A percentile compares a stretch with the other conserved stretches of the same genome.
phyloP scores from a whole-genome alignment of 1,140 invertebrate genomes.

The Contarinia nasturtii region DNA sequence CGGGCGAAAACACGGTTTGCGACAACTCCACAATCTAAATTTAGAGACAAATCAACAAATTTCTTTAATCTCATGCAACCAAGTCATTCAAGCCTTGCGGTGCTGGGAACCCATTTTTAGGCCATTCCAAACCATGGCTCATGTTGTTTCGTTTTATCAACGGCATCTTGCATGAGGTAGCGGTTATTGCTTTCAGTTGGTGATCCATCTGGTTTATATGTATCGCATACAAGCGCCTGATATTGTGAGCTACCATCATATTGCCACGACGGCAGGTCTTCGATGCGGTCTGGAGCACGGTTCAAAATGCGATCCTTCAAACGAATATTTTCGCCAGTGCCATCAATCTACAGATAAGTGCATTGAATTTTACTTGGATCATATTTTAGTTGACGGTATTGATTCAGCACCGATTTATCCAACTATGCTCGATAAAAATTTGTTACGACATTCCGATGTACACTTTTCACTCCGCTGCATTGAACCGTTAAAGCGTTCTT shows the following conservation, averaged over 20 bases:
- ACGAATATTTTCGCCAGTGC: constrained; percentile 68
- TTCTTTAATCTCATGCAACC: no score
- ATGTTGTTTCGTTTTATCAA: constrained; percentile 16
- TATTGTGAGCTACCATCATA: constrained; percentile 76
- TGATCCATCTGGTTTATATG: constrained; percentile 42
- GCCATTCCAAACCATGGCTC: constrained; percentile 92
- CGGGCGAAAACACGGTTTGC: constrained; percentile 81
- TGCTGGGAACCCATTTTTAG: constrained; percentile 77
- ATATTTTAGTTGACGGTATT: constrained; percentile 48
- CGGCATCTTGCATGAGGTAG: constrained; percentile 13
- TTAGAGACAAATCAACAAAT: no score
- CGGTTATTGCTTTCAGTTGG: constrained; percentile 28
- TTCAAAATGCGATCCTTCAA: constrained; percentile 72
- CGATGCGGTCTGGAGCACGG: constrained; percentile 45
- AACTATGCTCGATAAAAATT: no score
- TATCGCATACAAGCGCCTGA: constrained; percentile 64
- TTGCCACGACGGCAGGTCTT: constrained; percentile 76
- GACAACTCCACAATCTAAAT: constrained; percentile 80
- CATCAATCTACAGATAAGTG: constrained; percentile 92
- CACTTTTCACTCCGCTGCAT: no score
- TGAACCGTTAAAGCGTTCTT: no score
- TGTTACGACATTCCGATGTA: no score
- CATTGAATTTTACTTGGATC: constrained; percentile 54
- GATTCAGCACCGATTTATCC: constrained; percentile 48
- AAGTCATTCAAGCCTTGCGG: constrained; percentile 85